phyloP scores from a whole-genome alignment of 2,888 invertebrate genomes.

The Drosophila niveifrons region DNA sequence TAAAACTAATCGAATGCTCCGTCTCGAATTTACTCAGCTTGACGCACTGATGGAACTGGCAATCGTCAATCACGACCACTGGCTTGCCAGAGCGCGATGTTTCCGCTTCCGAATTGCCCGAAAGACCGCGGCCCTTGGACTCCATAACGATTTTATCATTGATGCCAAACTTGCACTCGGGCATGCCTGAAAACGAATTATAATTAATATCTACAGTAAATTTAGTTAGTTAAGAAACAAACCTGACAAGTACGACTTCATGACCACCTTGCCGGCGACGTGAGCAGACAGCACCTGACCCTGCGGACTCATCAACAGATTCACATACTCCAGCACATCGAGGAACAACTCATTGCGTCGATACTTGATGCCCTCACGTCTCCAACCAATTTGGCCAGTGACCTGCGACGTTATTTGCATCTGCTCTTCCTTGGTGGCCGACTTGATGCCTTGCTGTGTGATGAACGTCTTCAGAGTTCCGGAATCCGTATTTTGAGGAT shows the following conservation, averaged over 20 bases:
- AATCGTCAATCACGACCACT: constrained; percentile 99
- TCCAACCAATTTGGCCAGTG: constrained; percentile 99
- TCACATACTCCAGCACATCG: constrained; percentile 99
- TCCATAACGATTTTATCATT: constrained; percentile 99
- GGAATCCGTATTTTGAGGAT: constrained; percentile 99
- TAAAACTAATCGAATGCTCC: constrained; percentile 99
- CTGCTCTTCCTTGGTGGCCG: constrained; percentile 99
- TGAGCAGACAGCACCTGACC: constrained; percentile 99
- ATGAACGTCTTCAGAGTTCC: constrained; percentile 99
- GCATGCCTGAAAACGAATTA: constrained; percentile 91
- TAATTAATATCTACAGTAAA: not conserved
- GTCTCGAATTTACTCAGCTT: constrained; percentile 99
- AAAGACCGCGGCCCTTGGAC: constrained; percentile 92
- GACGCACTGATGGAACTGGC: constrained; percentile 99
- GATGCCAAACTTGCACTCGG: constrained; percentile 99
- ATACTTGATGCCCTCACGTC: constrained; percentile 99
- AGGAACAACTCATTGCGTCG: constrained; percentile 98
- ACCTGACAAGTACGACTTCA: constrained; percentile 98
- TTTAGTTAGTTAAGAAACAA: constrained; percentile 26
- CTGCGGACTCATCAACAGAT: constrained; percentile 99
- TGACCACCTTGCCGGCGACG: constrained; percentile 99
- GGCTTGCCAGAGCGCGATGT: constrained; percentile 97
- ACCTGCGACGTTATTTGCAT: constrained; percentile 99
- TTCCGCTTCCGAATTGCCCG: constrained; percentile 90
- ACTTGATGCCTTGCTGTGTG: constrained; percentile 99